These are phyloP conservation scores for Coptotermes formosanus DNA, from an alignment of 1,140 invertebrate species.

Conservation along the genomic window DNA sequence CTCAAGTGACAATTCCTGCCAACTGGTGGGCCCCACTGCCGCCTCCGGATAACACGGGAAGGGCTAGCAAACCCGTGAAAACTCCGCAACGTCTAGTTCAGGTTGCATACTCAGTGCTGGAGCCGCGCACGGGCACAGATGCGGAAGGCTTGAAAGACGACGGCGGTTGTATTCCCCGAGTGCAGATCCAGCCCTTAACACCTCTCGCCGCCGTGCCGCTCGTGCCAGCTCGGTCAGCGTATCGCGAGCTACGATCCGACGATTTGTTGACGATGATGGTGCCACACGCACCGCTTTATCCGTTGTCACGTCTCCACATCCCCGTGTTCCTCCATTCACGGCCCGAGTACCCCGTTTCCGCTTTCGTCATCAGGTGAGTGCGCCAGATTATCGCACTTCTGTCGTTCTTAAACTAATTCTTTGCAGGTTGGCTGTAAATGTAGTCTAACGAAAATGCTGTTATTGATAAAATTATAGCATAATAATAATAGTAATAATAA, in stretches of 20 bases:
- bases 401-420: too few species aligned
- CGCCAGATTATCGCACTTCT: background rate
- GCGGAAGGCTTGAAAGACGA: constrained; percentile 51
- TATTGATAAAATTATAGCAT: too few species aligned
- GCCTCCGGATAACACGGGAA: constrained; percentile 45
- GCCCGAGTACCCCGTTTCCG: constrained; percentile 57
- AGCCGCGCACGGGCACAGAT: constrained; percentile 54
- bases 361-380: constrained; percentile 80
- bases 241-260: constrained; percentile 76
- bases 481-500: too few species aligned
- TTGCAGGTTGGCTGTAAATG: too few species aligned
- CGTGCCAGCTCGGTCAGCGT: constrained; percentile 71
- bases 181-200: constrained; percentile 75
- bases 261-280: constrained; percentile 79
- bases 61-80: constrained; percentile 50
- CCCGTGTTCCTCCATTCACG: constrained; percentile 77
- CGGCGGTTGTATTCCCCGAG: constrained; percentile 63
- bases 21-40: constrained; percentile 82
- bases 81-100: constrained; percentile 69
- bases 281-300: constrained; percentile 83
- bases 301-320: constrained; percentile 81
- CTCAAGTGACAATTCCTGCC: constrained; percentile 76
- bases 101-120: constrained; percentile 79
- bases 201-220: constrained; percentile 69
- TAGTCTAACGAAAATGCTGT: too few species aligned